Conservation (phyloP, 2,888 invertebrate genomes). For the Drosophila neotestacea region DNA sequence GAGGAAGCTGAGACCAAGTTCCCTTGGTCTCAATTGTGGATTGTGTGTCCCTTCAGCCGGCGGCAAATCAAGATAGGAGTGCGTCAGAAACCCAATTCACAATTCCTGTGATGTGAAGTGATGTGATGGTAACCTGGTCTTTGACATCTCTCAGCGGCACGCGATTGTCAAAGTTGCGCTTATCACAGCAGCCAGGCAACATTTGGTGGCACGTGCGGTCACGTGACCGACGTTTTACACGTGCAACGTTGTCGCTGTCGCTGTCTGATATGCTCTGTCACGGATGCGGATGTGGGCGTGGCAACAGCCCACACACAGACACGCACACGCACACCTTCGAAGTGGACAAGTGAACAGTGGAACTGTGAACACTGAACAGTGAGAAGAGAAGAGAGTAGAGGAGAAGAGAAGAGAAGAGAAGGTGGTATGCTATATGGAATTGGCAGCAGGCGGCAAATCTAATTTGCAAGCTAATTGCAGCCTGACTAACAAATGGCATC, state of each 20-base stretch:
- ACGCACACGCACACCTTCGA: slow-evolving; percentile 2
- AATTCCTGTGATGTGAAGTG: slow-evolving; percentile 3
- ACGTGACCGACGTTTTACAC: slow-evolving; percentile 79
- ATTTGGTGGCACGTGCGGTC: slow-evolving; percentile 72
- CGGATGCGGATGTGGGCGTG: slow-evolving; percentile 60
- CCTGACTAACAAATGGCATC: slow-evolving; percentile 51
- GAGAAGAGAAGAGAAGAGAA: background rate
- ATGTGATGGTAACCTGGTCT: slow-evolving; percentile 58
- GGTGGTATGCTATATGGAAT: slow-evolving; percentile 25
- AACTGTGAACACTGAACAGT: background rate
- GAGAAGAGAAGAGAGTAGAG: background rate
- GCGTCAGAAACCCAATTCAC: slow-evolving; percentile 43
- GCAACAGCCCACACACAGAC: slow-evolving; percentile 18
- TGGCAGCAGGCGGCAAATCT: slow-evolving; percentile 38
- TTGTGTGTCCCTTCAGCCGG: slow-evolving; percentile 19
- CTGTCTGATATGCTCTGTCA: slow-evolving; percentile 40
- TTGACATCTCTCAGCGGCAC: slow-evolving; percentile 62
- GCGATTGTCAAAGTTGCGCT: slow-evolving; percentile 70
- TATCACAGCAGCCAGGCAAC: slow-evolving; percentile 64
- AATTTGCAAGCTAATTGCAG: slow-evolving; percentile 70
- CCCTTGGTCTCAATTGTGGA: background rate
- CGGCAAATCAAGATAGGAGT: slow-evolving; percentile 55
- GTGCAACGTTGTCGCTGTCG: slow-evolving; percentile 54
- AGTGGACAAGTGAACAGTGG: slow-evolving; percentile 17
- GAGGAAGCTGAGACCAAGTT: no score